Evolutionary conservation across 2,113 vertebrate species (phyloP), one percentile per base, ranked within the genome.

Genomic region (Aythya baeri): DNA sequence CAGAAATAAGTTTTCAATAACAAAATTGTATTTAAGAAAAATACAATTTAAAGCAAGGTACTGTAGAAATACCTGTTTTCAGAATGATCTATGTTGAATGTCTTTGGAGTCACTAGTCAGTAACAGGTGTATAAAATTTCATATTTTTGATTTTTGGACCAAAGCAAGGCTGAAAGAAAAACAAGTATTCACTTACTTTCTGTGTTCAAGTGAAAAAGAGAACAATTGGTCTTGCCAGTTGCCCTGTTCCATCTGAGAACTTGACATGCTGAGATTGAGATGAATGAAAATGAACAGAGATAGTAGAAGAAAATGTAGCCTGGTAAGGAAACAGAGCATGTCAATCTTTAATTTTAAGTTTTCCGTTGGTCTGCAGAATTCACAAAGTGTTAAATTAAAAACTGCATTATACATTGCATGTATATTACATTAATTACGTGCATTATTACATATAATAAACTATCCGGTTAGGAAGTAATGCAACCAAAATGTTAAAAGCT

Each of bases 101-200:
- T 55, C 18, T 57, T 41, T 67, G 58, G 16, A 38, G 12, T 57
- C 5, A 25, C 1, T 58, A 21, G 10, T 82, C 9, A 62, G 15
- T 46, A 43, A 59, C 31, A n/a, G 18, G 1, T 44, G 2, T 3
- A 0, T 43, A 46, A 29, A 84, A 58, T 58, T 31, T 79, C 32
- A 84, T 3, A 18, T 76, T 58, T 12, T 62, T 78, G 4, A 38
- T 15, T 2, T 82, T 66, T 70, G 16, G 50, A 57, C 1, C 5
- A 22, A 76, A 68, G 25, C 14, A 62, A 70, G 7, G 2, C n/a
- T 50, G 29, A 16, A 15, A 36, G 61, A 82, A 61, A 23, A 0
- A 3, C 1, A 1, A 18, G 0, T 31, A 17, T 52, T 57, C 10
- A 21, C 4, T 4, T 46, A 27, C 54, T 50, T 55, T 63, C 14